These are phyloP conservation scores for Origma solitaria DNA, from an alignment of 2,113 vertebrate genomes.

Conservation along the genomic window DNA sequence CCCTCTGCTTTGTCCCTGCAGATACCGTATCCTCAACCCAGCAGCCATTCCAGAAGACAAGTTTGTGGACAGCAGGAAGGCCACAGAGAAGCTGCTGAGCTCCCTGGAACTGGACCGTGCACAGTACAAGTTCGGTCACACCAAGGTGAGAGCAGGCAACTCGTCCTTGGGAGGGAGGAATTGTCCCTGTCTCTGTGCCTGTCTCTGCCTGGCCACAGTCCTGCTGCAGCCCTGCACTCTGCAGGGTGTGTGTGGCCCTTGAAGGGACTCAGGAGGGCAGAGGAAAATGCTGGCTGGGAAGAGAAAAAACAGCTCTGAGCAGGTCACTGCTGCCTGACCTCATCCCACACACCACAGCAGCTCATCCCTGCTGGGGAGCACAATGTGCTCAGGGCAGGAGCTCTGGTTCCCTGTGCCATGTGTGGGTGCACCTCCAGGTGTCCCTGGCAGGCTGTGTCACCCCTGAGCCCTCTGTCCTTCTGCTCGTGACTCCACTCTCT, in stretches of 20 bases:
- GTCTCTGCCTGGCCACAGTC: background rate
- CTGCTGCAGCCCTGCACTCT: background rate
- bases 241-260: background rate
- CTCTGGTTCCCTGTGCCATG: background rate
- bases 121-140: conserved; percentile 80
- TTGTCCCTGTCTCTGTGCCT: background rate
- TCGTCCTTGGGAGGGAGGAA: background rate
- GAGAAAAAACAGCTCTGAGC: background rate
- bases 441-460: background rate
- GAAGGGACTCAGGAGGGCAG: background rate
- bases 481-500: background rate
- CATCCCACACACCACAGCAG: background rate
- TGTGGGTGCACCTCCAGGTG: background rate
- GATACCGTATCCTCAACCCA: conserved; percentile 92
- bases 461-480: background rate
- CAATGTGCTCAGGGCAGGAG: background rate
- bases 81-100: conserved; percentile 72
- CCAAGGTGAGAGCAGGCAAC: conserved; percentile 66
- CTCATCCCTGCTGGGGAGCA: background rate
- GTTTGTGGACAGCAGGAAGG: conserved; percentile 89
- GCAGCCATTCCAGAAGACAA: conserved; percentile 89
- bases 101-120: conserved; percentile 76
- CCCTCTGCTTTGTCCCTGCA: conserved; percentile 31
- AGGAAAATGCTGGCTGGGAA: background rate
- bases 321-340: background rate